Evolutionary conservation across 2,888 invertebrate species (phyloP), one percentile per base, ranked within the genome.

Genomic region (Nasonovia ribisnigri): DNA sequence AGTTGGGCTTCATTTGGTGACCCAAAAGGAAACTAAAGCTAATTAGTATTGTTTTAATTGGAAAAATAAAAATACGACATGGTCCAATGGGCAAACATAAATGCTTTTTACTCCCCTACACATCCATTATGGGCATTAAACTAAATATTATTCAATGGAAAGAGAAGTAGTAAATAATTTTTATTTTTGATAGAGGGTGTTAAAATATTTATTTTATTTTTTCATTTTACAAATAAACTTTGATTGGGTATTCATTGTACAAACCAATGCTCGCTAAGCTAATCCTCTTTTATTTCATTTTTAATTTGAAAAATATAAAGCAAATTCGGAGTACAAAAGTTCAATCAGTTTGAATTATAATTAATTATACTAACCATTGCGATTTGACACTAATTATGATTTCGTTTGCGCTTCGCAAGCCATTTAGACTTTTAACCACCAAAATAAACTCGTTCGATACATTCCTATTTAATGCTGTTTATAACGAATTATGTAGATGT

Each of bases 21-120:
- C 86, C 86, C 91, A 48, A 87, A 92, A 86, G 48, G 86, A 48
- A 92, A 86, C 60, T 92, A 92, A 92, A 88, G 54, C 77, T 92
- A 92, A 92, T 92, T 92, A 92, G 88, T 54, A 92, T 92, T 88
- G 77, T 92, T 92, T 92, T 88, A 92, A 92, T 88, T 88, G 92
- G 92, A 88, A 88, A 88, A 88, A 92, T 88, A 88, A 92, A 57
- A 88, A 88, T 51, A 42, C 6, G n/a, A 67, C 88, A 67, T 26
- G 77, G 88, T 92, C n/a, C 77, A 51, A 77, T 43, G 88, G n/a
- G 5, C 77, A n/a, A 88, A 88, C 26, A 88, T 36, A 88, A 92
- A 88, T 91, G 60, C 26, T 36, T 87, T 87, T 86, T 60, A 46
- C 46, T 60, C 36, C 26, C 46, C 87, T 8, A n/a, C n/a, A 54